These are phyloP conservation scores for Procapra przewalskii DNA, from an alignment of 2,113 vertebrate genomes.

Conservation along the genomic window DNA sequence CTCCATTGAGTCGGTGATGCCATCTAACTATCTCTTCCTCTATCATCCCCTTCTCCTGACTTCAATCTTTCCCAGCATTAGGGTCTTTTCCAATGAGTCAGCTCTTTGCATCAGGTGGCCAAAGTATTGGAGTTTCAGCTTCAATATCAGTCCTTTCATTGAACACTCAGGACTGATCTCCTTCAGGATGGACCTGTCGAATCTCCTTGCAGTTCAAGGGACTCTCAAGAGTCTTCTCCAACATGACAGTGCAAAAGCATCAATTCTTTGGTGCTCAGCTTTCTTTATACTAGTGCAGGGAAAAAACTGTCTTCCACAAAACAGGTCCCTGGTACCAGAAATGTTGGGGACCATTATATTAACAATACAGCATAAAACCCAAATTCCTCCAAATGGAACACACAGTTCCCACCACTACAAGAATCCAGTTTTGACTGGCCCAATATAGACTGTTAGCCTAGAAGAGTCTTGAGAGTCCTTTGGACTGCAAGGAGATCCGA, in stretches of 20 bases:
- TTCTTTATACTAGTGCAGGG: background rate
- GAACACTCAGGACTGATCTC: background rate
- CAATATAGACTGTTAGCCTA: background rate
- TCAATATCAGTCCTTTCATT: background rate
- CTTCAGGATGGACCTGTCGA: background rate
- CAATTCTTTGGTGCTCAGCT: rapidly evolving
- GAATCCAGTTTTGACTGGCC: background rate
- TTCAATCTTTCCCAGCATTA: background rate
- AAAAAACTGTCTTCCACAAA: background rate
- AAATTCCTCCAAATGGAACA: background rate
- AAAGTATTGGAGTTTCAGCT: background rate
- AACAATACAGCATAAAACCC: background rate
- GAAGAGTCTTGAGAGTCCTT: background rate
- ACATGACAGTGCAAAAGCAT: background rate
- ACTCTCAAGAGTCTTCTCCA: background rate
- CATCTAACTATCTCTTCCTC: background rate
- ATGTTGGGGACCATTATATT: background rate
- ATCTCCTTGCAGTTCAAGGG: background rate
- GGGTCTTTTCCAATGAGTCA: background rate
- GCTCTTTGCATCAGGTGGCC: background rate
- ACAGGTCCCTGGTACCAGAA: background rate
- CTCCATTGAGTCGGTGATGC: background rate
- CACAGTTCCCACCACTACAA: background rate
- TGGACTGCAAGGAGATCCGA: background rate
- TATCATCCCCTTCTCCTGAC: background rate